phyloP scores from a whole-genome alignment of 2,888 invertebrate species.

The Notodonta dromedarius region DNA sequence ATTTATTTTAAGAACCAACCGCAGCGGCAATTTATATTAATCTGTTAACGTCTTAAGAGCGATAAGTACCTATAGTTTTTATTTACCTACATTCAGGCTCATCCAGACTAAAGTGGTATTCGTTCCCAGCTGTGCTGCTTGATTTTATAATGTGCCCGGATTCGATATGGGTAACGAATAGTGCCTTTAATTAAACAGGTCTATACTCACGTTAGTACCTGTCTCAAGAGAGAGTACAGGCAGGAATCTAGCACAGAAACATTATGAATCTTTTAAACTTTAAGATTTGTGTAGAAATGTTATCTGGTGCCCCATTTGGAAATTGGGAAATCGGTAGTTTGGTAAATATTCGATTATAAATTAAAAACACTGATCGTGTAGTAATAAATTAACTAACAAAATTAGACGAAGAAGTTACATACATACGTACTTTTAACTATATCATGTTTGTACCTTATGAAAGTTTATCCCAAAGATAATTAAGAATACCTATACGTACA shows the following conservation, averaged over 20 bases:
- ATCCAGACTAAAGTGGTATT: no score
- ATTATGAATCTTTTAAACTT: constrained; percentile 20
- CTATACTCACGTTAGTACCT: neutral
- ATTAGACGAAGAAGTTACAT: no score
- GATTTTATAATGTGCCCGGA: no score
- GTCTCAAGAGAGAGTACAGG: constrained; percentile 23
- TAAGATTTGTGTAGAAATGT: neutral
- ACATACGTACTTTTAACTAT: no score
- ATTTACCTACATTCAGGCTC: constrained; percentile 14
- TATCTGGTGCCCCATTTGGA: no score
- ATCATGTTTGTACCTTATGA: no score
- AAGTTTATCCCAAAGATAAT: no score
- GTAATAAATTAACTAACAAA: no score
- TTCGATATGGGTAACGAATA: no score
- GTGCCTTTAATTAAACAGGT: neutral
- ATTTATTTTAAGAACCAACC: constrained; percentile 5
- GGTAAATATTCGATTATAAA: neutral
- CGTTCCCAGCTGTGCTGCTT: no score
- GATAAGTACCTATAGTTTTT: constrained; percentile 26
- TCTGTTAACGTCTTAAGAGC: constrained; percentile 22
- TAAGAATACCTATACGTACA: no score
- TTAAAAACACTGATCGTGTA: neutral
- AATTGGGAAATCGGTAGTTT: neutral
- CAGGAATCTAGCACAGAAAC: constrained; percentile 35
- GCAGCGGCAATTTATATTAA: constrained; percentile 6